phyloP scores from a whole-genome alignment of 1,140 invertebrate species.

The Ladona fulva region DNA sequence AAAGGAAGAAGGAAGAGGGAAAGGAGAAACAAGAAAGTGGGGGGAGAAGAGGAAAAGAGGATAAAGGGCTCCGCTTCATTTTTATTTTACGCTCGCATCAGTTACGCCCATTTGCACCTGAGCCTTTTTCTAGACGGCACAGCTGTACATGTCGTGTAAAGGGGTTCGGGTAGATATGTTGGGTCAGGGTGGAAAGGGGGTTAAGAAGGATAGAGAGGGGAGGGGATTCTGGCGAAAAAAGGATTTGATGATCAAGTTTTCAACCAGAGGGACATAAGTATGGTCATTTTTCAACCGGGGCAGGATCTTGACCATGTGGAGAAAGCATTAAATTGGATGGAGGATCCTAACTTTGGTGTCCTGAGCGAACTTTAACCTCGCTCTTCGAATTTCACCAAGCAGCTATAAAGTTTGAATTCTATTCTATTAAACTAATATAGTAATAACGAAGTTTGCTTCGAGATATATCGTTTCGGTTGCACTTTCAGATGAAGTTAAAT shows the following conservation, averaged over 20 bases:
- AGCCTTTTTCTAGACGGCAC: not conserved
- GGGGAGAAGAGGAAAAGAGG: not conserved
- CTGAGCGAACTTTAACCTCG: too few relatives aligned
- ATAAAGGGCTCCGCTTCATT: not conserved
- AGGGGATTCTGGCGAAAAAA: not conserved
- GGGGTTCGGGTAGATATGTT: not conserved
- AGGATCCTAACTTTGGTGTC: too few relatives aligned
- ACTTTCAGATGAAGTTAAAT: too few relatives aligned
- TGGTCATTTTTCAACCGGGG: too few relatives aligned
- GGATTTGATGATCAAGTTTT: not conserved
- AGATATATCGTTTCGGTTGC: too few relatives aligned
- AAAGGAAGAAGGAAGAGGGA: not conserved
- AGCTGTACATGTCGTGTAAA: conserved; percentile 4
- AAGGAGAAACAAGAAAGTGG: not conserved
- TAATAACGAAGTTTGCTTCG: too few relatives aligned
- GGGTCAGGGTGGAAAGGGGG: not conserved
- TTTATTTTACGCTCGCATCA: conserved; percentile 1
- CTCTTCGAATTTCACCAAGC: too few relatives aligned
- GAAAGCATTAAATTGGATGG: too few relatives aligned
- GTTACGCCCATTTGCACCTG: not conserved
- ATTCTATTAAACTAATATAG: too few relatives aligned
- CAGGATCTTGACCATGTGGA: too few relatives aligned
- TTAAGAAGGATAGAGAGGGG: not conserved
- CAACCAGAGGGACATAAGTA: too few relatives aligned
- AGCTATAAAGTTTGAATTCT: too few relatives aligned